These are phyloP conservation scores for Myodes glareolus DNA, from an alignment of 2,113 vertebrate genomes.

Conservation along the genomic window DNA sequence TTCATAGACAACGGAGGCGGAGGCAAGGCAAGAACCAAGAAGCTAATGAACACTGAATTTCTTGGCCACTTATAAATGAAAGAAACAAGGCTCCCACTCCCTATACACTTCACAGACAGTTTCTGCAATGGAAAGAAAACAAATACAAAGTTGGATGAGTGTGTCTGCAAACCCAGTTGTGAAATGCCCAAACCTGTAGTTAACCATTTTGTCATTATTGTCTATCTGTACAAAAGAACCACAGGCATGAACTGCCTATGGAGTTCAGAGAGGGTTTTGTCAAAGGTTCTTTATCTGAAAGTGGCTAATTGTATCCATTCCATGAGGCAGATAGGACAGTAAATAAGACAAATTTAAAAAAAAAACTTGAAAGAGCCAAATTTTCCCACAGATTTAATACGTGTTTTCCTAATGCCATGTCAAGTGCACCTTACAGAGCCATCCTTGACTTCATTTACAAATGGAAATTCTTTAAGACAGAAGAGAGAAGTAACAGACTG, in stretches of 20 bases:
- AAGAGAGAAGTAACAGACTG: neutral
- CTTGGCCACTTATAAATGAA: neutral
- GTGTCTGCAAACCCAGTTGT: neutral
- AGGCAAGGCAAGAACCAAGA: neutral
- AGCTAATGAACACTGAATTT: neutral
- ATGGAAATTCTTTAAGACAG: no score
- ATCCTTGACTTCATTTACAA: neutral
- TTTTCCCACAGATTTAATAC: neutral
- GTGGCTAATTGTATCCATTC: no score
- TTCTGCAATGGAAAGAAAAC: neutral
- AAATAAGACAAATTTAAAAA: neutral
- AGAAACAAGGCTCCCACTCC: neutral
- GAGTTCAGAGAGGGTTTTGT: neutral
- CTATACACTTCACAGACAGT: neutral
- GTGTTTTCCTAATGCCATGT: neutral
- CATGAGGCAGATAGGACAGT: rapidly evolving
- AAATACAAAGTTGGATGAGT: neutral
- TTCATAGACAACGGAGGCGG: neutral
- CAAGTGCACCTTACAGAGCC: neutral
- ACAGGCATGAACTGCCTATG: neutral
- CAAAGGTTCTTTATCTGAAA: neutral
- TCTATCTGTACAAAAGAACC: neutral
- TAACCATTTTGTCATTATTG: neutral
- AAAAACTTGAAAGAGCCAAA: neutral
- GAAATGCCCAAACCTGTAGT: neutral